These are phyloP conservation scores for Delphinus delphis DNA, from an alignment of 2,113 vertebrate genomes.

Conservation along the genomic window DNA sequence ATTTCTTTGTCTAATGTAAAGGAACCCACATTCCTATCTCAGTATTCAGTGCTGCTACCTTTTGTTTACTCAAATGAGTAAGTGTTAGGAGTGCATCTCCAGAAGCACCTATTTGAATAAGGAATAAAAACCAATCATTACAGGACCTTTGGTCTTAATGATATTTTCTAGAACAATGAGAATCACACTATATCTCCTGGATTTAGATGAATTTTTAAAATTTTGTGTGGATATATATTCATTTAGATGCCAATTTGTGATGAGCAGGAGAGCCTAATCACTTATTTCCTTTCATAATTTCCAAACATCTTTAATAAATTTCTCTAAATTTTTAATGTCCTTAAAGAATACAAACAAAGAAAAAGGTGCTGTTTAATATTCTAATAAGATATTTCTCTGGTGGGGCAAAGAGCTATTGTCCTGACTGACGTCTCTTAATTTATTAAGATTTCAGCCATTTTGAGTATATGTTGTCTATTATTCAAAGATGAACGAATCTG, in stretches of 20 bases:
- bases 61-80: neutral
- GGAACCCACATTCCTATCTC: neutral
- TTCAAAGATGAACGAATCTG: neutral
- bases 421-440: neutral
- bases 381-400: neutral
- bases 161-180: neutral
- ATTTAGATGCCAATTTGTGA: neutral
- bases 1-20: neutral
- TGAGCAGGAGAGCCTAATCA: neutral
- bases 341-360: neutral
- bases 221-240: neutral
- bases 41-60: neutral
- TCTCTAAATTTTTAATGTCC: neutral
- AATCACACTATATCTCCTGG: neutral
- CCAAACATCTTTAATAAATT: neutral
- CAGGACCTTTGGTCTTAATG: neutral
- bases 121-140: neutral
- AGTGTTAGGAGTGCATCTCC: neutral
- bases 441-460: constrained; percentile 17
- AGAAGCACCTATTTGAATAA: neutral
- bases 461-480: neutral
- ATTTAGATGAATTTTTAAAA: neutral
- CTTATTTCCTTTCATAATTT: neutral
- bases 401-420: neutral
- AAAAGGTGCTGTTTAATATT: neutral